These are phyloP conservation scores for Tauraco hartlaubi DNA, from an alignment of 2,797 vertebrate genomes.

Conservation along the genomic window DNA sequence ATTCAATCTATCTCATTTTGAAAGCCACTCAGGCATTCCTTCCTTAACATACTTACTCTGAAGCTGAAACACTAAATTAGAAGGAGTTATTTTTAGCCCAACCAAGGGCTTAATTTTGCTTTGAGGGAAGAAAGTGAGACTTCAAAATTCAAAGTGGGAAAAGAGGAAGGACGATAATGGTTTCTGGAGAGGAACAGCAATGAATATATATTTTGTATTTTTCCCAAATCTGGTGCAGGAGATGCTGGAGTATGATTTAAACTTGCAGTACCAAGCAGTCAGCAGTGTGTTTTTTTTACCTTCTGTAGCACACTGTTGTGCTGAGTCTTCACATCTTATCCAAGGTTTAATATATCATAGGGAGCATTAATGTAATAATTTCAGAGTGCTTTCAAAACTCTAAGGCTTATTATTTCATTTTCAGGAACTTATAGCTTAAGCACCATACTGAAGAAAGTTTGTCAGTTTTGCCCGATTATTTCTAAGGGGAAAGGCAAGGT, in stretches of 20 bases:
- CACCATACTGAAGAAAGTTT: not conserved
- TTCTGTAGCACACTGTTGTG: not conserved
- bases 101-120: not conserved
- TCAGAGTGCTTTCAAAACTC: not conserved
- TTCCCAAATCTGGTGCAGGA: not conserved
- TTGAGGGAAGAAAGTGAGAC: not conserved
- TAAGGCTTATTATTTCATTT: not conserved
- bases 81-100: slow-evolving; percentile 13
- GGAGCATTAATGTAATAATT: not conserved
- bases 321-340: not conserved
- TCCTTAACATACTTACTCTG: not conserved
- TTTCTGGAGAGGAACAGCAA: not conserved
- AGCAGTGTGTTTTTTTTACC: not conserved
- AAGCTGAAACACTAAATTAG: slow-evolving; percentile 3
- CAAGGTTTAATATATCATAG: not conserved
- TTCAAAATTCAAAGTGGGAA: not conserved
- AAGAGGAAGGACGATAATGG: not conserved
- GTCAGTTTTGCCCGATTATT: not conserved
- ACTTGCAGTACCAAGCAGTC: not conserved
- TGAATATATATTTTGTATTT: not conserved
- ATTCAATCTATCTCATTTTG: not conserved
- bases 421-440: not conserved
- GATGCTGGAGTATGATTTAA: not conserved
- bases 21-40: not conserved
- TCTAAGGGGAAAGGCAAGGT: not conserved